Conservation (phyloP, 2,888 invertebrate species). For the Caprella mutica region DNA sequence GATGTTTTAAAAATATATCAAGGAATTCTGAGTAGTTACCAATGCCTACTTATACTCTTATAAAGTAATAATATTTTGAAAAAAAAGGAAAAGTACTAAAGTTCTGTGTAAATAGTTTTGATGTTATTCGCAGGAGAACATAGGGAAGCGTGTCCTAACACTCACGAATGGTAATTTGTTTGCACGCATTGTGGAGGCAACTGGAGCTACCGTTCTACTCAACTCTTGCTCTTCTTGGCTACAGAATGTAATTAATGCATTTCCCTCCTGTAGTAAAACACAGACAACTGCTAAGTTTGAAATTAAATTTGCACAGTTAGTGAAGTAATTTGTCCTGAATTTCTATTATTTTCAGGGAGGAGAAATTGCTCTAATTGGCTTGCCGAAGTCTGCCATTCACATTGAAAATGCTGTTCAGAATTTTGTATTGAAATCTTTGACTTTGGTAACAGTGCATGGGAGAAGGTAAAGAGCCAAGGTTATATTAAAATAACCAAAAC, state of each 20-base stretch:
- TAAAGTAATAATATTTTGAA: too few species aligned
- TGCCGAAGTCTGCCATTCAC: constrained; percentile 22
- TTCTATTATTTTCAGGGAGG: constrained; percentile 25
- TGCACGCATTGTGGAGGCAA: constrained; percentile 28
- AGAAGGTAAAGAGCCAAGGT: constrained; percentile 14
- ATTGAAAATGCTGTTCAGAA: constrained; percentile 21
- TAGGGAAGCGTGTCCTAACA: constrained; percentile 8
- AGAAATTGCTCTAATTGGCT: constrained; percentile 20
- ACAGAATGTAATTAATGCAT: constrained; percentile 13
- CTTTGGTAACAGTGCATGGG: constrained; percentile 25
- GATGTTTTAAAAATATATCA: too few species aligned
- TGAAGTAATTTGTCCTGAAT: too few species aligned
- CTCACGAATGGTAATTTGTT: constrained; percentile 18
- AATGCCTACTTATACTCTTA: too few species aligned
- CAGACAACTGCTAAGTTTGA: too few species aligned
- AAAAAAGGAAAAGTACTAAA: too few species aligned
- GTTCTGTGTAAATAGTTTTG: too few species aligned
- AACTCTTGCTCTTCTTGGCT: constrained; percentile 23
- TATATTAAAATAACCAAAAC: background rate
- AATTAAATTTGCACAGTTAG: too few species aligned
- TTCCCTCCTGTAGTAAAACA: too few species aligned
- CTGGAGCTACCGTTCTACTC: constrained; percentile 19
- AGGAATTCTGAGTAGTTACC: too few species aligned
- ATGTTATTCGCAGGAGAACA: too few species aligned
- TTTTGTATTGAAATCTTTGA: constrained; percentile 18